These are phyloP conservation scores for Bubalus kerabau DNA, from an alignment of 2,113 vertebrate genomes.

Conservation along the genomic window DNA sequence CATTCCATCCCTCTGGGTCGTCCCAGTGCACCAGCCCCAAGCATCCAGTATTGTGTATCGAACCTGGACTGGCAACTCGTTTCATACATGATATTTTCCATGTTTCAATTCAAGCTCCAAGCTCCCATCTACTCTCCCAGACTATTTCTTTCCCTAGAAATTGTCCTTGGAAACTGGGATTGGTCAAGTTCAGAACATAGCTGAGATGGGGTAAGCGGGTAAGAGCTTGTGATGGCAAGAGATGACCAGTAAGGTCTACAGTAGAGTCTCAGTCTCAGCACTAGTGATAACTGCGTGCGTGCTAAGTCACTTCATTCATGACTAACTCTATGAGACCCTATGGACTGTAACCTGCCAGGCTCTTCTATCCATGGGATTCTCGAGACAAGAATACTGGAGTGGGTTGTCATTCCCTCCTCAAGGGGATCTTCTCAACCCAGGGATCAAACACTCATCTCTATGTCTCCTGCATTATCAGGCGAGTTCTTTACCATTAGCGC, in stretches of 20 bases:
- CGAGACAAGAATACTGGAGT: background rate
- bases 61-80: no score
- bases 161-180: background rate
- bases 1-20: no score
- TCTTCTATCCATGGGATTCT: background rate
- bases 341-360: background rate
- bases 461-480: background rate
- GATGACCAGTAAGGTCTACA: background rate
- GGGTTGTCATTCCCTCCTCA: background rate
- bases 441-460: background rate
- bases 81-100: no score
- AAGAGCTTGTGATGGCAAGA: background rate
- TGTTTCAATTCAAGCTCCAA: background rate
- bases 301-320: background rate
- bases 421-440: background rate
- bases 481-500: background rate
- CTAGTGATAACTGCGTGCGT: rapidly evolving
- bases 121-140: background rate
- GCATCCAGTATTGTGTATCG: no score
- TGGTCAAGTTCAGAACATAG: background rate
- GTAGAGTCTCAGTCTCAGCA: background rate
- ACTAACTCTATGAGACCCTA: background rate
- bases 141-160: background rate
- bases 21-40: no score
- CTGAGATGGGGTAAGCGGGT: background rate